A percentile compares a stretch with the other conserved stretches of the same genome.
Conservation (phyloP, 1,140 invertebrate genomes). For the Bombus consobrinus region DNA sequence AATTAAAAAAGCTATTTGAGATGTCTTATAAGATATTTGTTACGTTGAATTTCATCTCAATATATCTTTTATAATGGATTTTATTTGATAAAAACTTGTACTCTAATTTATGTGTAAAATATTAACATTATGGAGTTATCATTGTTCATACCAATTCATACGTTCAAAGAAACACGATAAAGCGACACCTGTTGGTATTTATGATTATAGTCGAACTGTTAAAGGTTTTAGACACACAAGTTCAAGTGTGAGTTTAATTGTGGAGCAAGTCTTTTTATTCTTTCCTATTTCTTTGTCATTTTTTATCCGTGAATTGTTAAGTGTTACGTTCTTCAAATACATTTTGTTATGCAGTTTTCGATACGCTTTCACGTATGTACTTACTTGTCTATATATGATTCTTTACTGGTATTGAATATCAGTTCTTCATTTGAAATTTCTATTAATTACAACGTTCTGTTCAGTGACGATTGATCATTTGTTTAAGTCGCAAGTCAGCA, state of each 20-base stretch:
- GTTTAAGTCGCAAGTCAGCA: neutral
- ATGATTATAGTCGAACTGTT: neutral
- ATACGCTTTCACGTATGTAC: neutral
- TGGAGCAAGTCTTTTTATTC: neutral
- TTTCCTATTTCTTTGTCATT: neutral
- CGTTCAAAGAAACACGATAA: neutral
- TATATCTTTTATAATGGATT: neutral
- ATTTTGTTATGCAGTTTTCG: neutral
- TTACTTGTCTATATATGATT: neutral
- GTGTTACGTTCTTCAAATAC: neutral
- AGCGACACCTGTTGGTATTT: conserved; percentile 43
- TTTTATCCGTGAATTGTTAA: neutral
- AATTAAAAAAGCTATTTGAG: neutral
- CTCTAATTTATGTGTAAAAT: neutral
- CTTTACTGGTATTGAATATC: neutral
- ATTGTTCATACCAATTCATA: neutral
- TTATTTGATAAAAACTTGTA: neutral
- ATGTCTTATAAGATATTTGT: too few relatives aligned
- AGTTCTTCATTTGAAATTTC: neutral
- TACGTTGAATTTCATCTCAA: neutral
- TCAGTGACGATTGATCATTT: neutral
- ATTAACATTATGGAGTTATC: neutral
- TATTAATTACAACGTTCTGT: neutral
- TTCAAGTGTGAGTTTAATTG: neutral
- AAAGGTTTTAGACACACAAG: neutral